Evolutionary conservation across 2,113 vertebrate genomes (phyloP), one percentile per base, ranked within the genome.

Genomic region (Pollachius pollachius): DNA sequence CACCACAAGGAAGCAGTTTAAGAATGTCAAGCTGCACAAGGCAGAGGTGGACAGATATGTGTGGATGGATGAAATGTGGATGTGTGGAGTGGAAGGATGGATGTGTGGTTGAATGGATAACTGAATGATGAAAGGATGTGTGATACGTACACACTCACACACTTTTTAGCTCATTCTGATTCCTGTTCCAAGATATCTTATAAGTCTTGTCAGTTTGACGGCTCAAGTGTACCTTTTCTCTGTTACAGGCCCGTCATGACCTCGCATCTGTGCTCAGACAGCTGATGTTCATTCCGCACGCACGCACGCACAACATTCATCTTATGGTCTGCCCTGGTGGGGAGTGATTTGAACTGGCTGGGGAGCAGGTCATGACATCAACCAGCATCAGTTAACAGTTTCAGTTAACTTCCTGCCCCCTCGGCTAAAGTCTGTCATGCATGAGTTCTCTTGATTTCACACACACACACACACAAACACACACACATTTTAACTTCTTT

Each of bases 261-360:
- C 83, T 84, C 84, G 72, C 79, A 85, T 72, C 68, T 81, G 27
- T 59, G 52, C 61, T 80, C 67, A 74, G 67, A 79, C 74, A 68
- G 75, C 72, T 81, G 84, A 83, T 27, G 27, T 71, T 64, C 62
- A 56, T 83, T 75, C 15, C 72, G 70, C 69, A 67, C 19, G 5
- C 54, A 54, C 12, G 15, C 69, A 25, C 41, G 6, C 30, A 4
- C 4, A 34, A 34, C 30, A 34, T 34, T 34, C 30, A 34, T 34
- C 3, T 4, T 34, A 34, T 34, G 4, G 30, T 34, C 30, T 3
- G 66, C 65, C 65, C 60, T 16, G 59, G 64, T 19, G 25, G 62
- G 23, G 64, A 59, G 19, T 34, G n/a, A n/a, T 27, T 8, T 60
- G 69, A 64, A 25, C 56, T 74, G 61, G 78, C 80, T 81, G 68